Evolutionary conservation across 2,113 vertebrate species (phyloP), one percentile per base, ranked within the genome.

Genomic region (Nothoprocta pentlandii): DNA sequence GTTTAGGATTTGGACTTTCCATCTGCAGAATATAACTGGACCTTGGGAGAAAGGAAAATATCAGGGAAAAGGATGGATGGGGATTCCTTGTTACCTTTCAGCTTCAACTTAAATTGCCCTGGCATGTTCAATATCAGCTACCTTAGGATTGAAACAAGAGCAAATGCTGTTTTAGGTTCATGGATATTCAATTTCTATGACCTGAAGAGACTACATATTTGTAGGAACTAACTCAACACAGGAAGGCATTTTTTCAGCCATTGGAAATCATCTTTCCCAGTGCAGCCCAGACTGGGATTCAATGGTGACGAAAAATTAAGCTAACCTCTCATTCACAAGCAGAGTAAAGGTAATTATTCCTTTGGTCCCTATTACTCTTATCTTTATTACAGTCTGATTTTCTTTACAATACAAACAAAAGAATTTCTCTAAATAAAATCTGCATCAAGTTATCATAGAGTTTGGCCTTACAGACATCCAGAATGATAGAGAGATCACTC

Each of bases 241-340:
- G 12, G 51, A 90, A 79, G 63, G 32, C 32, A 62, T 12, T 10
- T 79, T 16, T 32, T 32, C 17, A 63, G 19, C 28, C 16, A 16
- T 6, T 36, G 16, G 15, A 3, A 16, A 5, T 2, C 7, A 1
- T 36, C 20, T 3, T 6, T 39, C 6, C 19, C n/a, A 82, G 36
- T 3, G 19, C 42, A 47, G 46, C 12, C 21, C 22, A 47, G 22
- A 76, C 15, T 30, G 23, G 16, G 12, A 92, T 68, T 9, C 36
- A 53, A 3, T 2, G 0, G 1, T 71, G 19, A 30, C 59, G 47
- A 47, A 67, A 79, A 56, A 58, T 10, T 19, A 49, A 23, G 12
- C 19, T 58, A 58, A 14, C 34, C 49, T 44, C 41, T 63, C 16
- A 46, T 56, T 54, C 36, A 82, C 14, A 76, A 79, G 25, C 22